Conservation (phyloP, 2,113 vertebrate genomes). For the Fulica atra region DNA sequence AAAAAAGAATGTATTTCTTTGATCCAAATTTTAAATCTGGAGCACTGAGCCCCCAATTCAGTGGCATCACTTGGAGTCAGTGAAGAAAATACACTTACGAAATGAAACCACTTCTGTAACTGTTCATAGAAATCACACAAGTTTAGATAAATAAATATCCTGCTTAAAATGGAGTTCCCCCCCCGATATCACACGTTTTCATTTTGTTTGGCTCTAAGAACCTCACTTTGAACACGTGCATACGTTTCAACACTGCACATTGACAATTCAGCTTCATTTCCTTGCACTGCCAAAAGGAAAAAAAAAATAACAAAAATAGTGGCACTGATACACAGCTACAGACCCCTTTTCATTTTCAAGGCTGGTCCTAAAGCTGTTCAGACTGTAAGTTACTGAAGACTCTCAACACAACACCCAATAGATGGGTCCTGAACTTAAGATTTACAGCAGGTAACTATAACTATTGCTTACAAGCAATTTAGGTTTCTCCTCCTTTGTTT, state of each 20-base stretch:
- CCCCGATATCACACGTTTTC: background rate
- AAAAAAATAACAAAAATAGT: background rate
- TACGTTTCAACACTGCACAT: background rate
- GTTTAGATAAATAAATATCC: background rate
- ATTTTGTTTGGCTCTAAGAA: background rate
- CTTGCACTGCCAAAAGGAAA: background rate
- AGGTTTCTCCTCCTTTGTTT: background rate
- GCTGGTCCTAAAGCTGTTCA: background rate
- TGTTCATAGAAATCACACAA: background rate
- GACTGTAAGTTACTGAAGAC: background rate
- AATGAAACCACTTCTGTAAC: background rate
- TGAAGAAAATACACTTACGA: background rate
- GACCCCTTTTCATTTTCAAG: background rate
- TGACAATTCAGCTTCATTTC: background rate
- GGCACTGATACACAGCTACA: background rate
- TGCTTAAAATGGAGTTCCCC: background rate
- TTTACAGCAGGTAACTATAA: background rate
- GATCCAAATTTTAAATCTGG: background rate
- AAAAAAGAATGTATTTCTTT: background rate
- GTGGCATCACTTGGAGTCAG: background rate
- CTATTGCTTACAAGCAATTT: background rate
- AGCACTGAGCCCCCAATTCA: background rate
- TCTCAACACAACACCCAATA: background rate
- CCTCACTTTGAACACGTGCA: background rate
- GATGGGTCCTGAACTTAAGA: background rate